Evolutionary conservation across 2,888 invertebrate species (phyloP).

Genomic region (Plagiodera versicolora): DNA sequence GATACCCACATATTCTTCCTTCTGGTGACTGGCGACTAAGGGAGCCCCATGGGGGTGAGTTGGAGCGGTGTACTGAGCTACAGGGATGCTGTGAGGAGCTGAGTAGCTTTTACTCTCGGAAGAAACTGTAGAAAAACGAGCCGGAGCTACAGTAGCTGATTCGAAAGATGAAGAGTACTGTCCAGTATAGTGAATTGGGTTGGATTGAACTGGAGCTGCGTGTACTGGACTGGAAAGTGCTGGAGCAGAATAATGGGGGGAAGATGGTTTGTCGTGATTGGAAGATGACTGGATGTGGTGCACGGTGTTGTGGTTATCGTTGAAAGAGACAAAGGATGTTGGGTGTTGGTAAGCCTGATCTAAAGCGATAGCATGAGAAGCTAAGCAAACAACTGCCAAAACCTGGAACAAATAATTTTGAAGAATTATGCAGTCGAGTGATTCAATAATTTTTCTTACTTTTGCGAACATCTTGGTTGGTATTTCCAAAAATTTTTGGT

Average conservation of each 20-base stretch:
- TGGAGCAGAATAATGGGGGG: constrained; percentile 9
- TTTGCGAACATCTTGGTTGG: constrained; percentile 17
- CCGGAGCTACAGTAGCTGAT: neutral
- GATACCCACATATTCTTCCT: constrained; percentile 17
- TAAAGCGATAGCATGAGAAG: constrained; percentile 24
- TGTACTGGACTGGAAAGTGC: neutral
- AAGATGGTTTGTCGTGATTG: neutral
- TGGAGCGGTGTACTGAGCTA: constrained; percentile 1
- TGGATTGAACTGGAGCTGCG: neutral
- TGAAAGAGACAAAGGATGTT: constrained; percentile 35
- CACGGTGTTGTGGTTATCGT: constrained; percentile 35
- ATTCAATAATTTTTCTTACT: no score
- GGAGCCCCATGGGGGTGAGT: neutral
- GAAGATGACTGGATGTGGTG: constrained; percentile 32
- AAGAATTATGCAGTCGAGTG: no score
- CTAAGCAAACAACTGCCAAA: constrained; percentile 18
- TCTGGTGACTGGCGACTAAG: neutral
- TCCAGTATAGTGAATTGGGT: neutral
- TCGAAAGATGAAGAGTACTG: neutral
- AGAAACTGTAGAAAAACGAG: neutral
- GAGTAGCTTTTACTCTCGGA: neutral
- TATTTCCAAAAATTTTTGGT: constrained; percentile 9
- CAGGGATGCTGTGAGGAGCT: neutral
- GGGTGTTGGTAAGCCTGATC: constrained; percentile 32
- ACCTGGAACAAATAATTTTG: constrained; percentile 23